Conservation (phyloP, 1,140 invertebrate species). For the Nebria ingens region DNA sequence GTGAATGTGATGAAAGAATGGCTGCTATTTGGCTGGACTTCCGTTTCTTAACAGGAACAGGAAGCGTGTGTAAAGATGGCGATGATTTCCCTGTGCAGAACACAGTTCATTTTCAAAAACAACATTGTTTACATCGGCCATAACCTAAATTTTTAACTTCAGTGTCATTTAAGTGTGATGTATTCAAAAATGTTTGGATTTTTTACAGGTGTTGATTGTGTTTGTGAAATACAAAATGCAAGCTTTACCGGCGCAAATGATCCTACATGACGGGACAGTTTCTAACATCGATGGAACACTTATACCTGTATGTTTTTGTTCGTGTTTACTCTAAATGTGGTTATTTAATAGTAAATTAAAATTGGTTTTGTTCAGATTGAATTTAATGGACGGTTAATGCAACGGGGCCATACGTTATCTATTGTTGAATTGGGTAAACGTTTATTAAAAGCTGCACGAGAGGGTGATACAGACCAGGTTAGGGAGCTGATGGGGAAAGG, state of each 20-base stretch:
- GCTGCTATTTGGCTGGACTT: slow-evolving; percentile 25
- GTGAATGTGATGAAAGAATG: slow-evolving; percentile 18
- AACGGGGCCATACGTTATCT: slow-evolving; percentile 14
- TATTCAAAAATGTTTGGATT: slow-evolving; percentile 10
- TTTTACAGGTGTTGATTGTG: slow-evolving; percentile 19
- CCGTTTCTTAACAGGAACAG: slow-evolving; percentile 34
- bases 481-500: slow-evolving; percentile 72
- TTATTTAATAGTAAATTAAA: slow-evolving; percentile 14
- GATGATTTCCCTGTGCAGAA: slow-evolving; percentile 23
- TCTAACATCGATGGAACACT: slow-evolving; percentile 23
- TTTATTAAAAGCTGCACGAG: slow-evolving; percentile 63
- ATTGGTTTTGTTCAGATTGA: slow-evolving; percentile 21
- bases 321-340: slow-evolving; percentile 11
- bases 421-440: slow-evolving; percentile 66
- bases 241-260: slow-evolving; percentile 6
- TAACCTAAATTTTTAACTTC: slow-evolving; percentile 15
- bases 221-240: slow-evolving; percentile 5
- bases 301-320: slow-evolving; percentile 24
- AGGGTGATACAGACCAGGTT: slow-evolving; percentile 67
- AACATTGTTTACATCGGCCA: slow-evolving; percentile 12
- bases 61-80: slow-evolving; percentile 31
- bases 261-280: slow-evolving; percentile 17
- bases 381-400: slow-evolving; percentile 14
- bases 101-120: slow-evolving; percentile 15
- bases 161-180: neutral